These are phyloP conservation scores for Lampris megalopsis DNA, from an alignment of 2,113 vertebrate genomes.

Conservation along the genomic window DNA sequence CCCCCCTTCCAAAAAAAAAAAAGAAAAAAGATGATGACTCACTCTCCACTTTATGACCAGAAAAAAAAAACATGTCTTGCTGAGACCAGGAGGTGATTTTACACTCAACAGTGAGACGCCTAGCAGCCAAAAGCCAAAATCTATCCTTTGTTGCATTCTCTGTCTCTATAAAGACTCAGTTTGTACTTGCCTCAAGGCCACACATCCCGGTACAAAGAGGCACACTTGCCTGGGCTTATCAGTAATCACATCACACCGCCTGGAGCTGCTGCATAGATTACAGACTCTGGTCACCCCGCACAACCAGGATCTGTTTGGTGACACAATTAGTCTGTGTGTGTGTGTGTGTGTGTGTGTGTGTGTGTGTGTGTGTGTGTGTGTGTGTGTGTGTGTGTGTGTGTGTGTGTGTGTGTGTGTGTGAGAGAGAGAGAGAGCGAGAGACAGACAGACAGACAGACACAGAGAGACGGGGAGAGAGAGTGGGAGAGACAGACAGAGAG, in stretches of 20 bases:
- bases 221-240: constrained; percentile 29
- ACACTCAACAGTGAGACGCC: too few relatives aligned
- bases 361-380: not conserved
- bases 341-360: not conserved
- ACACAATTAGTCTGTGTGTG: constrained; percentile 18
- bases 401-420: not conserved
- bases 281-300: constrained; percentile 3
- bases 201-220: constrained; percentile 2
- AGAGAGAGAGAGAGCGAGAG: too few relatives aligned
- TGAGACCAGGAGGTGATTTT: too few relatives aligned
- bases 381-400: constrained; percentile 18
- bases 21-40: too few relatives aligned
- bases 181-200: not conserved
- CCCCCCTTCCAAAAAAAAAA: too few relatives aligned
- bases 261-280: not conserved
- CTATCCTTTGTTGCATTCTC: not conserved
- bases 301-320: constrained; percentile 19
- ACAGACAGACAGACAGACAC: too few relatives aligned
- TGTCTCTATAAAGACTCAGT: not conserved
- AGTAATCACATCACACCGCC: constrained; percentile 28
- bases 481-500: too few relatives aligned
- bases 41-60: too few relatives aligned
- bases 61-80: too few relatives aligned
- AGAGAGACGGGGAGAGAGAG: too few relatives aligned
- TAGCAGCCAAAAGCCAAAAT: not conserved